phyloP scores from a whole-genome alignment of 2,113 vertebrate species.

The Protomyctophum bolini region DNA sequence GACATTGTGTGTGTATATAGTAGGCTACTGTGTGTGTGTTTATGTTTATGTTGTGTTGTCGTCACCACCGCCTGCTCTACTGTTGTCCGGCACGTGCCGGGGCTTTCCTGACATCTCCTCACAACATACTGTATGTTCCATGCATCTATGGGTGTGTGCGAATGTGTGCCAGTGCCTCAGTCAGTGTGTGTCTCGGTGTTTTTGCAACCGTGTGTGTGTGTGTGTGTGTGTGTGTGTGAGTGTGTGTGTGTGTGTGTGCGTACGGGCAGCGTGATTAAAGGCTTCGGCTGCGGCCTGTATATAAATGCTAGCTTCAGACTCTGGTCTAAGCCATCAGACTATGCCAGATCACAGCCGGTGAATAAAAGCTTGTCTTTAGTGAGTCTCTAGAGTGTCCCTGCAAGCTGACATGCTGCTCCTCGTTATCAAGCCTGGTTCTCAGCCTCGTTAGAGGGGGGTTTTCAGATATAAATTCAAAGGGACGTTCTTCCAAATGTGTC shows the following conservation, averaged over 20 bases:
- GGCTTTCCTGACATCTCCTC: too few species aligned
- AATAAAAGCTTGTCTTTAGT: slow-evolving; percentile 41
- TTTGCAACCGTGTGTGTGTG: not conserved
- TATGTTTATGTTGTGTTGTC: too few species aligned
- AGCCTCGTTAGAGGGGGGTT: not conserved
- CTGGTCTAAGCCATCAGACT: not conserved
- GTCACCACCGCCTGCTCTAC: too few species aligned
- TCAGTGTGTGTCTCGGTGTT: not conserved
- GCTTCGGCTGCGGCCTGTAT: slow-evolving; percentile 26
- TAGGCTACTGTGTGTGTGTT: too few species aligned
- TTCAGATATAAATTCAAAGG: not conserved
- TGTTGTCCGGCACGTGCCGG: too few species aligned
- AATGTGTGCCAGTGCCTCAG: not conserved
- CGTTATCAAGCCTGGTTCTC: not conserved
- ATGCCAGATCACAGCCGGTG: slow-evolving; percentile 6
- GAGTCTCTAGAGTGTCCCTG: slow-evolving; percentile 7
- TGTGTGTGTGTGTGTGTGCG: slow-evolving; percentile 11
- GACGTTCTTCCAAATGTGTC: slow-evolving; percentile 9
- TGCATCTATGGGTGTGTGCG: not conserved
- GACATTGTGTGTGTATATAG: not conserved
- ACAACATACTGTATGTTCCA: too few species aligned
- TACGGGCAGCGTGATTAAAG: slow-evolving; percentile 28
- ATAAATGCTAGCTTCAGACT: slow-evolving; percentile 17
- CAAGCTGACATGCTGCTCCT: slow-evolving; percentile 25
- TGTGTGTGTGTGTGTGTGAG: slow-evolving; percentile 8